Evolutionary conservation across 2,888 invertebrate species (phyloP).

Genomic region (Volucella zonaria): DNA sequence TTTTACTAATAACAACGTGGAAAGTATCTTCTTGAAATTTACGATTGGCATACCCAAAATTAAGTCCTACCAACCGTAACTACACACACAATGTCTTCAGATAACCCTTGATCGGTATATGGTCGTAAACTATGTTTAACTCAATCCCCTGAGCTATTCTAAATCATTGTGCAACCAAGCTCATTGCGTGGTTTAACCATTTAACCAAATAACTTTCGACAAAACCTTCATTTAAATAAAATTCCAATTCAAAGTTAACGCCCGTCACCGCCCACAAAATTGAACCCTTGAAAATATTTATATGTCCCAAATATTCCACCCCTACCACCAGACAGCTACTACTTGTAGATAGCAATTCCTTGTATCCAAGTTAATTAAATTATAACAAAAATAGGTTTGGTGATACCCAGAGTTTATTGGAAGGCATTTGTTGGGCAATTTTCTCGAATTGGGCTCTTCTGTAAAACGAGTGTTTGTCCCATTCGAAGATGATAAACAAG

Average conservation of each 20-base stretch:
- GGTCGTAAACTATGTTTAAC: constrained; percentile 48
- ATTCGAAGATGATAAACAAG: constrained; percentile 33
- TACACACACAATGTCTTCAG: constrained; percentile 45
- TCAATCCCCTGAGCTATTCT: not conserved
- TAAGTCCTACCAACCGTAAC: constrained; percentile 41
- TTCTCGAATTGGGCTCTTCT: not conserved
- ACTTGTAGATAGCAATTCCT: not conserved
- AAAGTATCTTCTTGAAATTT: constrained; percentile 42
- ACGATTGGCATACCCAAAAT: constrained; percentile 43
- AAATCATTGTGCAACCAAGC: constrained; percentile 40
- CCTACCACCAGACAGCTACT: not conserved
- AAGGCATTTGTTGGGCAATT: constrained; percentile 31
- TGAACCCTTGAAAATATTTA: constrained; percentile 58
- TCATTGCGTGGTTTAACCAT: constrained; percentile 50
- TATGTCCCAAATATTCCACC: constrained; percentile 24
- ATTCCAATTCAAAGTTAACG: constrained; percentile 56
- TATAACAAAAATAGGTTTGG: constrained; percentile 57
- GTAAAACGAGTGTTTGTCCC: not conserved
- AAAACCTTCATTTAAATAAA: constrained; percentile 70
- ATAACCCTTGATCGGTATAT: constrained; percentile 62
- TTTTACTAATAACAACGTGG: not conserved
- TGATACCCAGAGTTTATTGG: constrained; percentile 33
- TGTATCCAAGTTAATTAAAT: constrained; percentile 65
- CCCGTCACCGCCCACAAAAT: constrained; percentile 44
- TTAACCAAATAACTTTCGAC: constrained; percentile 45